Percentiles rank a stretch among this genome's conserved stretches.
phyloP scores from a whole-genome alignment of 2,113 vertebrate species.

The Cyrtonyx montezumae region DNA sequence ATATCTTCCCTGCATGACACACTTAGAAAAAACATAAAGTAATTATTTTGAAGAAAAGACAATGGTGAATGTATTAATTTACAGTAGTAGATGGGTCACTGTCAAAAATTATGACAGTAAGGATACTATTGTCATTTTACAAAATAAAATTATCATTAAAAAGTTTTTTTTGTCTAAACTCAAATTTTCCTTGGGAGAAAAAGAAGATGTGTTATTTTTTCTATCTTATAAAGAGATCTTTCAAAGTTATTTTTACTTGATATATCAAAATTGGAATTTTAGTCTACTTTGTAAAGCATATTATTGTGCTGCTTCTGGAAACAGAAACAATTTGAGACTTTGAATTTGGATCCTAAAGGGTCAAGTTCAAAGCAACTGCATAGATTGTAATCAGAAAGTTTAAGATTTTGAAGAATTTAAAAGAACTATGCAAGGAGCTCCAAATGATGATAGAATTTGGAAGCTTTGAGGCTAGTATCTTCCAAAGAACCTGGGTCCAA shows the following conservation, averaged over 20 bases:
- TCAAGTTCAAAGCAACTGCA: not conserved
- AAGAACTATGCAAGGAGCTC: not conserved
- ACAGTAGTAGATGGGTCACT: not conserved
- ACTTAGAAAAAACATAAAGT: not conserved
- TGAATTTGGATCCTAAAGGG: not conserved
- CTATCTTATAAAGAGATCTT: not conserved
- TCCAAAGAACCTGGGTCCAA: not conserved
- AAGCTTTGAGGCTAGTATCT: not conserved
- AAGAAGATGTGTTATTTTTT: too few relatives aligned
- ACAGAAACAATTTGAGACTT: not conserved
- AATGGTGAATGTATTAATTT: not conserved
- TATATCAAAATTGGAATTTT: not conserved
- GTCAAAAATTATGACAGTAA: not conserved
- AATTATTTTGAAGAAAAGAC: not conserved
- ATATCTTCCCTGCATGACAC: not conserved
- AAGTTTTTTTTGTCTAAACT: not conserved
- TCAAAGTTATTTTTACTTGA: not conserved
- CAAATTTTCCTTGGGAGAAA: not conserved
- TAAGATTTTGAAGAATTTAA: not conserved
- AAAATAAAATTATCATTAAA: not conserved
- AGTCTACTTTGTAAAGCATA: not conserved
- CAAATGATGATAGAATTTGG: not conserved
- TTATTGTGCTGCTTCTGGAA: not conserved
- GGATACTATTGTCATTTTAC: not conserved
- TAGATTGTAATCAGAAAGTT: not conserved